Evolutionary conservation across 2,888 invertebrate species (phyloP).

Genomic region (Eudemis profundana): DNA sequence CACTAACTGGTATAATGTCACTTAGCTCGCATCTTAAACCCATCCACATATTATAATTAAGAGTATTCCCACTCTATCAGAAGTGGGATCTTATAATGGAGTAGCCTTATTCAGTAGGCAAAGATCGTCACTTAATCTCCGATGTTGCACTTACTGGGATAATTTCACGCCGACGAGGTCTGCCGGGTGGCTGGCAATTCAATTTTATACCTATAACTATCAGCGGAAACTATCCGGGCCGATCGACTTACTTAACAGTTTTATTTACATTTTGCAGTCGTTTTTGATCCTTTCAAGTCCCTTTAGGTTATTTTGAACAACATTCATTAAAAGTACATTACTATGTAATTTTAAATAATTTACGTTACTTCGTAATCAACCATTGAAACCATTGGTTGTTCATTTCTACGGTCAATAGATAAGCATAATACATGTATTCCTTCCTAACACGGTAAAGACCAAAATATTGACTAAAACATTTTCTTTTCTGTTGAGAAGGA

Average conservation of each 20-base stretch:
- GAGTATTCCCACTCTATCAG: slow-evolving; percentile 5
- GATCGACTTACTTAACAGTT: slow-evolving; percentile 33
- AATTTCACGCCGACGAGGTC: slow-evolving; percentile 66
- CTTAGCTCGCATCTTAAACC: no score
- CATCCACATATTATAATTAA: neutral
- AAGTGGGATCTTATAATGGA: slow-evolving; percentile 14
- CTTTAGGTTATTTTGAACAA: neutral
- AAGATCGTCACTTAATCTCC: slow-evolving; percentile 68
- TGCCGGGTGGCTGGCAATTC: slow-evolving; percentile 31
- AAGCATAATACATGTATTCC: no score
- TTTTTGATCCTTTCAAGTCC: slow-evolving; percentile 11
- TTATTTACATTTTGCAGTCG: slow-evolving; percentile 30
- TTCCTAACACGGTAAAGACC: no score
- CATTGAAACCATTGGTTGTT: no score
- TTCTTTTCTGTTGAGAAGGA: no score
- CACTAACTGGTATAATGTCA: no score
- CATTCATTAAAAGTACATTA: no score
- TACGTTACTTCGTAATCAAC: no score
- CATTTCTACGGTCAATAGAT: no score
- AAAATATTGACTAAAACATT: no score
- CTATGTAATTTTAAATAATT: no score
- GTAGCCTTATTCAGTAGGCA: slow-evolving; percentile 29
- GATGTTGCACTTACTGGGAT: slow-evolving; percentile 69
- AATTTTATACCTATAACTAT: slow-evolving; percentile 35
- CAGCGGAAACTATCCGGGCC: slow-evolving; percentile 23